Evolutionary conservation across 2,797 vertebrate species (phyloP).

Genomic region (Dallia pectoralis): DNA sequence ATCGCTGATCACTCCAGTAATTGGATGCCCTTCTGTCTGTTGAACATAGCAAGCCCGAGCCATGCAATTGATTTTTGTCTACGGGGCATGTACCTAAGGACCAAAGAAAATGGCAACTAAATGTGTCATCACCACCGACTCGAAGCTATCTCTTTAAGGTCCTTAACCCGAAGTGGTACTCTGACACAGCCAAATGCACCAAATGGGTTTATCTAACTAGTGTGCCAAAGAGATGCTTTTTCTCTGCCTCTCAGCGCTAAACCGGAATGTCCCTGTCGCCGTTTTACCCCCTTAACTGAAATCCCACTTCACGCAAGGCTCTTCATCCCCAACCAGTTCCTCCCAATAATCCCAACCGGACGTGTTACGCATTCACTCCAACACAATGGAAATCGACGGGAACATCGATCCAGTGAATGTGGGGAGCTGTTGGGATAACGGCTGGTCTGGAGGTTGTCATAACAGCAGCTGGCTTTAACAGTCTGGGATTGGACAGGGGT

Average conservation of each 20-base stretch:
- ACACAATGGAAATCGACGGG: neutral
- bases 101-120: too few species aligned
- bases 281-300: neutral
- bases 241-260: neutral
- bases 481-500: constrained; percentile 5
- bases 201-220: neutral
- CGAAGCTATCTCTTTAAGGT: too few species aligned
- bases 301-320: neutral
- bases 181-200: neutral
- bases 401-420: neutral
- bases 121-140: too few species aligned
- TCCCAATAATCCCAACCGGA: neutral
- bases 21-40: too few species aligned
- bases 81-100: too few species aligned
- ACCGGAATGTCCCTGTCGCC: neutral
- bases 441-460: neutral
- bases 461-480: constrained; percentile 5
- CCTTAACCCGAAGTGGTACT: neutral
- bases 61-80: too few species aligned
- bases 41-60: too few species aligned
- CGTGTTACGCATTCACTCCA: neutral
- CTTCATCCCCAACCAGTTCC: neutral
- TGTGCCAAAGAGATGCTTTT: neutral
- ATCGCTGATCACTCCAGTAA: too few species aligned
- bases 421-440: neutral